phyloP scores from a whole-genome alignment of 2,797 vertebrate genomes.

The Pygocentrus nattereri region DNA sequence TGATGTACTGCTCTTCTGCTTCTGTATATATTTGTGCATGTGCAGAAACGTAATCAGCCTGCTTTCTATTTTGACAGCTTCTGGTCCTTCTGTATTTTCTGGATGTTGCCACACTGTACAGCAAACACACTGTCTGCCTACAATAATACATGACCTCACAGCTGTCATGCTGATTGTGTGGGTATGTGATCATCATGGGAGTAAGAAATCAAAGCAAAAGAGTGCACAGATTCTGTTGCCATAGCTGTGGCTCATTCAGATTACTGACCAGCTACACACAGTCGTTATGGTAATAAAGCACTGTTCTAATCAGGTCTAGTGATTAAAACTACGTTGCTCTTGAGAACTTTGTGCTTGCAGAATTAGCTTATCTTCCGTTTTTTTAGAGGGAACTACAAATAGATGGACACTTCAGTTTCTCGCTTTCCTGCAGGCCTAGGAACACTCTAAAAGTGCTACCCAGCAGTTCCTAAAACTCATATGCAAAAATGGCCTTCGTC shows the following conservation, averaged over 20 bases:
- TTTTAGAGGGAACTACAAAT: background rate
- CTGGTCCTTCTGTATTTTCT: background rate
- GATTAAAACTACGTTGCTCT: background rate
- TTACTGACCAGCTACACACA: background rate
- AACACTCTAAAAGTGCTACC: background rate
- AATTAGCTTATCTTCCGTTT: background rate
- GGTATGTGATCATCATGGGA: background rate
- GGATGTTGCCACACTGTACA: background rate
- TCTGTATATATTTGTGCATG: background rate
- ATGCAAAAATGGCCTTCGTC: background rate
- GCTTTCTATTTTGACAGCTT: conserved; percentile 14
- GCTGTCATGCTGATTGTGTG: background rate
- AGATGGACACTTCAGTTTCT: background rate
- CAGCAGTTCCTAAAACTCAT: background rate
- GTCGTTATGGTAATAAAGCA: background rate
- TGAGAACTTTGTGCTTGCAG: background rate
- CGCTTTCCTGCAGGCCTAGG: background rate
- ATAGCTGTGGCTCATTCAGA: background rate
- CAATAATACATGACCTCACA: conserved; percentile 18
- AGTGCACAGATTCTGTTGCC: background rate
- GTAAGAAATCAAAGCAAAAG: background rate
- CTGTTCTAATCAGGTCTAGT: background rate
- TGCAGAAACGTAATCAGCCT: background rate
- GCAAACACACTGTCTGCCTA: background rate
- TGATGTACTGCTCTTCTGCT: too few species aligned